These are phyloP conservation scores for Actinia tenebrosa DNA, from an alignment of 64 coral and sea anemone genomes.

Conservation along the genomic window DNA sequence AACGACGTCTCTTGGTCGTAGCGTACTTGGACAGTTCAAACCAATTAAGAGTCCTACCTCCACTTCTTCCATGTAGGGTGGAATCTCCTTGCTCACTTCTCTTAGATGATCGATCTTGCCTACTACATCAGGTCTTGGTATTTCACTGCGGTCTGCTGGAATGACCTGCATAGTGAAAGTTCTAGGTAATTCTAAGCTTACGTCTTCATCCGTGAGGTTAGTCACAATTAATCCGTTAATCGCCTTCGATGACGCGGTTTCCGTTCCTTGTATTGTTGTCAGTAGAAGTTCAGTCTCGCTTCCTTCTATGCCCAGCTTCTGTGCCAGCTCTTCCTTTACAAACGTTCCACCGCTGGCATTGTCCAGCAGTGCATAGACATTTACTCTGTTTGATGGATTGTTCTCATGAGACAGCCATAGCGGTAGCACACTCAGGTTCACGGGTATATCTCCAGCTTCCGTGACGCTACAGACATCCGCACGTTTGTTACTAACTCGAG, in stretches of 20 bases:
- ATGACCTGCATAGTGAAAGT: no score
- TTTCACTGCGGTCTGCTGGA: no score
- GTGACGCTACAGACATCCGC: no score
- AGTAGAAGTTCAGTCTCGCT: slow-evolving; percentile 43
- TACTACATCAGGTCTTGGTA: no score
- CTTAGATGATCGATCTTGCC: no score
- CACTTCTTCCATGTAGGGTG: no score
- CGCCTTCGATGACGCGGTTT: slow-evolving; percentile 38
- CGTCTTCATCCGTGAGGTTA: slow-evolving; percentile 5
- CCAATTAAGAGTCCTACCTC: no score
- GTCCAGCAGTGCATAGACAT: slow-evolving; percentile 52
- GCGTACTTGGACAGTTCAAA: slow-evolving; percentile 49
- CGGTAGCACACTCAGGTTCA: slow-evolving; percentile 51
- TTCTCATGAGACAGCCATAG: slow-evolving; percentile 42
- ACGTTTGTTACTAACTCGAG: no score
- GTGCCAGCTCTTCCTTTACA: slow-evolving; percentile 28
- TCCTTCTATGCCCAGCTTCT: slow-evolving; percentile 45
- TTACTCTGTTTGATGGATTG: slow-evolving; percentile 41
- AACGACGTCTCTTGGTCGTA: slow-evolving; percentile 53
- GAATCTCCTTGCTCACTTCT: no score
- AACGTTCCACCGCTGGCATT: slow-evolving; percentile 77
- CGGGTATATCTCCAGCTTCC: no score
- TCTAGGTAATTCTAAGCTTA: no score
- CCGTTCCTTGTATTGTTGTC: slow-evolving; percentile 53
- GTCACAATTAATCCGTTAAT: slow-evolving; percentile 34